Base-by-base conservation (phyloP, 2,888 invertebrate species). In the Ornithoptera priamus region DNA sequence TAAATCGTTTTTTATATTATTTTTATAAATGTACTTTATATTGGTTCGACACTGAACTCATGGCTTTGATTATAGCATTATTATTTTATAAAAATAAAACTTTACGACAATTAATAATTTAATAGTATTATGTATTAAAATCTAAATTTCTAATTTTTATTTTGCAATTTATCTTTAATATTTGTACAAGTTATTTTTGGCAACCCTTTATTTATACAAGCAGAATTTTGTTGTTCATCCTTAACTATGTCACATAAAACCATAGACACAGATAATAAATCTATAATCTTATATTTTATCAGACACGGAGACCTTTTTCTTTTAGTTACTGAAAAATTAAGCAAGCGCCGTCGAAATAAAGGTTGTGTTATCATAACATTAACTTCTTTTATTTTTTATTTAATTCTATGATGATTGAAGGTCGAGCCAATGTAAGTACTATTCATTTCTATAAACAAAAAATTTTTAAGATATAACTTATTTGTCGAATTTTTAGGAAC, bases 401-500 rank as follows among this genome's bases (percentile, higher is more conserved):
- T 81, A 78, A 72, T 78, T 81, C 82, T 92, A 92, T 87, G 78
- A 93, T 93, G 93, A 93, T 93, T 88, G 90, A 92, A 83, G 92
- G 93, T 75, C 89, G 90, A 72, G 88, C 92, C 78, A 93, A 92
- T 89, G 92, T 92, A 83, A 90, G 92, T 90, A 39, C 10, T 10
- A 39, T 69, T 62, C 46, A 60, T 50, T 5, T 68, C 56, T 20
- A 36, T 2, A 42, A 18, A 39, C n/a, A n/a, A 0, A 6, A 60
- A 39, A 30, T 62, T 18, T 62, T 42, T 46, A 12, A 18, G 15
- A 53, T 39, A 58, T n/a, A 46, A 58, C 65, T 24, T 17, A 50
- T 59, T 60, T 64, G 58, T 62, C 22, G 20, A 56, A 70, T 73
- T 93, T 93, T 77, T 85, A 94, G 94, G 95, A 95, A 81, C 81